Evolutionary conservation across 2,113 vertebrate species (phyloP).

Genomic region (Phylloscopus trochilus): DNA sequence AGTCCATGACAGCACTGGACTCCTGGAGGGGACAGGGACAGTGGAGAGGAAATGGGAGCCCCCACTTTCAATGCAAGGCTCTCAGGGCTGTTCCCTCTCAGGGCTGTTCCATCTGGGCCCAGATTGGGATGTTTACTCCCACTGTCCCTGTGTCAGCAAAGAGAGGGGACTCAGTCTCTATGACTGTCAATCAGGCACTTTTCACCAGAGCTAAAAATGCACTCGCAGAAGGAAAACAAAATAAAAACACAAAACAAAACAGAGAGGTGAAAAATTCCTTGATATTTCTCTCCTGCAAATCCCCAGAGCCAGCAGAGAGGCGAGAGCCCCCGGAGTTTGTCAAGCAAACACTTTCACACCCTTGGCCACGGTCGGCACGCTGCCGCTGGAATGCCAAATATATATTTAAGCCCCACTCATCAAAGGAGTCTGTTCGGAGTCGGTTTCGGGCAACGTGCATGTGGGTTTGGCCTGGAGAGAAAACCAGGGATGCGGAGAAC

Average conservation of each 20-base stretch:
- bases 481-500: slow-evolving; percentile 48
- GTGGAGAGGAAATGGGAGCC: background rate
- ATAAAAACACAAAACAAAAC: slow-evolving; percentile 73
- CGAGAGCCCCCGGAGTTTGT: slow-evolving; percentile 68
- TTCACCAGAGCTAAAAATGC: slow-evolving; percentile 62
- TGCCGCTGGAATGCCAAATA: slow-evolving; percentile 67
- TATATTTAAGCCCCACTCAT: slow-evolving; percentile 66
- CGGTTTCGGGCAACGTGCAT: slow-evolving; percentile 58
- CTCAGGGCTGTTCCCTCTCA: background rate
- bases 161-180: slow-evolving; percentile 32
- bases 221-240: slow-evolving; percentile 63
- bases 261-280: slow-evolving; percentile 72
- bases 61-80: background rate
- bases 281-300: slow-evolving; percentile 66
- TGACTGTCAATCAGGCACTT: slow-evolving; percentile 25
- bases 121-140: background rate
- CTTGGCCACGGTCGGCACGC: slow-evolving; percentile 20
- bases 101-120: background rate
- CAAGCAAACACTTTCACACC: slow-evolving; percentile 75
- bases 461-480: slow-evolving; percentile 63
- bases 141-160: background rate
- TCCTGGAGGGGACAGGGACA: background rate
- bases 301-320: slow-evolving; percentile 54
- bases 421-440: slow-evolving; percentile 66
- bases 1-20: background rate